Conservation (phyloP, 1,140 invertebrate species). For the Drosophila ananassae region DNA sequence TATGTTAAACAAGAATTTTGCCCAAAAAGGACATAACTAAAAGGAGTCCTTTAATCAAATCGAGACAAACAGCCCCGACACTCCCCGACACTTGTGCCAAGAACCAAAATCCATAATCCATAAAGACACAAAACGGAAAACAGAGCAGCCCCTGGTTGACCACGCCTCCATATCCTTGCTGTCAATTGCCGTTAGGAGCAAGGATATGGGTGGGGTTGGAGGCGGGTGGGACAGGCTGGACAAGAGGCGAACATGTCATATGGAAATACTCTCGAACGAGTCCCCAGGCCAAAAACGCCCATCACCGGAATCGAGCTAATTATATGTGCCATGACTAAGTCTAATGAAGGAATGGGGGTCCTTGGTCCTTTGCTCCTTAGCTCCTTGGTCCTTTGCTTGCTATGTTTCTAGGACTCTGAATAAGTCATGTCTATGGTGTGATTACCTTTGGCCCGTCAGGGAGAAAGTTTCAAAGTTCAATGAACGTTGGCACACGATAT, state of each 20-base stretch:
- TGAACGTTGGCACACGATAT: conserved; percentile 1
- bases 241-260: not conserved
- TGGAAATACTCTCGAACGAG: not conserved
- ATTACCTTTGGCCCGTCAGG: not conserved
- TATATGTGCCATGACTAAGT: not conserved
- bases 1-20: too few relatives aligned
- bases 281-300: conserved; percentile 1
- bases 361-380: too few relatives aligned
- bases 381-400: too few relatives aligned
- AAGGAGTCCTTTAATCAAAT: not conserved
- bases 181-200: not conserved
- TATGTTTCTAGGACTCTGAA: not conserved
- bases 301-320: not conserved
- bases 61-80: not conserved
- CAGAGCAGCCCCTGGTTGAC: not conserved
- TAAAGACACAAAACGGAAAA: conserved; percentile 1
- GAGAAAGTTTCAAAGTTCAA: not conserved
- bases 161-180: not conserved
- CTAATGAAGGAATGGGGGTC: not conserved
- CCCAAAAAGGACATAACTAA: too few relatives aligned
- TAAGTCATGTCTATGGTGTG: conserved; percentile 1
- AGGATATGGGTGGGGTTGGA: not conserved
- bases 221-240: not conserved
- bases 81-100: not conserved
- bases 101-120: conserved; percentile 1